A percentile compares a stretch with the other conserved stretches of the same genome.
These are phyloP conservation scores for Antedon bifida DNA, from an alignment of 35 echinoderm and acorn worm genomes.

Conservation along the genomic window DNA sequence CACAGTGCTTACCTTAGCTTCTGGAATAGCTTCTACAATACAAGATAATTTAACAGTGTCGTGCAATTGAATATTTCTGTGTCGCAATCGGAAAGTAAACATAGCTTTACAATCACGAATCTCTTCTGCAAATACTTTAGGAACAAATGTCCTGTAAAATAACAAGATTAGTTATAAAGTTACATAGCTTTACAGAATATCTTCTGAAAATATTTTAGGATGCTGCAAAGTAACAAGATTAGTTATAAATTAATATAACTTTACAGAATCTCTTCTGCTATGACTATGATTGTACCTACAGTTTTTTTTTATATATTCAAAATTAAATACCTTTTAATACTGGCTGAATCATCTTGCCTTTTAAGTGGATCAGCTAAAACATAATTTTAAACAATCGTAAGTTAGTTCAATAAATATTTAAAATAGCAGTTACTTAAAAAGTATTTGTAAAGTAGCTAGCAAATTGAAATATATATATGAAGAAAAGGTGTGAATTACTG, in stretches of 20 bases:
- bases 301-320: no score
- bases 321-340: neutral
- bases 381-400: neutral
- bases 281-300: no score
- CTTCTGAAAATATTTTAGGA: slow-evolving; percentile 2
- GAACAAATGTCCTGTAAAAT: neutral
- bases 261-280: no score
- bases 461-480: no score
- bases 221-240: neutral
- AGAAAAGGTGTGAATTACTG: no score
- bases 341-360: neutral
- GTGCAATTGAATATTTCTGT: slow-evolving; percentile 61
- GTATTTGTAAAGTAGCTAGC: no score
- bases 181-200: slow-evolving; percentile 41
- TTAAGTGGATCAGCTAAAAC: neutral
- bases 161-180: neutral
- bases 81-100: slow-evolving; percentile 79
- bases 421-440: no score
- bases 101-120: slow-evolving; percentile 39
- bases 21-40: slow-evolving; percentile 57
- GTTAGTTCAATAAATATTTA: no score
- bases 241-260: no score
- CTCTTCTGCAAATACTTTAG: slow-evolving; percentile 11
- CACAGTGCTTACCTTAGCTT: slow-evolving; percentile 88
- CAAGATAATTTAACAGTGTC: slow-evolving; percentile 56